phyloP scores from a whole-genome alignment of 2,888 invertebrate genomes.

The Heterodera filipjevi region DNA sequence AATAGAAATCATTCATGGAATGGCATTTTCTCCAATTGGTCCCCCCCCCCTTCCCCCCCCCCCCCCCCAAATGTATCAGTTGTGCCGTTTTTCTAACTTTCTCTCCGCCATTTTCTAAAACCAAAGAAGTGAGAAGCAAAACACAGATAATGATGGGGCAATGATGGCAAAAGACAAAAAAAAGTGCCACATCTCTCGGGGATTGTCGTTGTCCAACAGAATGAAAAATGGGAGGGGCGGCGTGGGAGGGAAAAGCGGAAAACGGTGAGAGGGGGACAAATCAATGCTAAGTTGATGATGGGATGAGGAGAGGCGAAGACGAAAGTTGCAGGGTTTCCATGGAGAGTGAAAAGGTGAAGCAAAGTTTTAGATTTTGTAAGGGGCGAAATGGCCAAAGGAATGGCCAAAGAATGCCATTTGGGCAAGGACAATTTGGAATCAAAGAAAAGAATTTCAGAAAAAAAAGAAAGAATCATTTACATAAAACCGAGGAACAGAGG shows the following conservation, averaged over 20 bases:
- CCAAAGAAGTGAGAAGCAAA: neutral
- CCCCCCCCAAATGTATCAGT: neutral
- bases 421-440: neutral
- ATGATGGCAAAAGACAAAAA: neutral
- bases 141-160: neutral
- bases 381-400: neutral
- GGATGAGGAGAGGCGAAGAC: neutral
- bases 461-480: neutral
- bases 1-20: no score
- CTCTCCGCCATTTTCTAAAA: neutral
- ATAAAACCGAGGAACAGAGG: no score
- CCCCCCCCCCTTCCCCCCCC: neutral
- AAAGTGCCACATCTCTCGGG: neutral
- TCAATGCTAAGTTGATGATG: slow-evolving; percentile 10
- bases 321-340: slow-evolving; percentile 6
- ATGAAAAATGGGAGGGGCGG: neutral
- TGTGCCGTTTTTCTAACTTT: neutral
- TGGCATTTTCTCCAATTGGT: neutral
- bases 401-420: neutral
- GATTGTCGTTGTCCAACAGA: slow-evolving; percentile 6
- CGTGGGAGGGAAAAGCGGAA: no score
- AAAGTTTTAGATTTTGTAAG: neutral
- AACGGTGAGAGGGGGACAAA: neutral
- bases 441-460: neutral
- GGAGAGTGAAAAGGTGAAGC: neutral